Base-by-base conservation (phyloP, 2,113 vertebrate species). In the Perognathus longimembris region DNA sequence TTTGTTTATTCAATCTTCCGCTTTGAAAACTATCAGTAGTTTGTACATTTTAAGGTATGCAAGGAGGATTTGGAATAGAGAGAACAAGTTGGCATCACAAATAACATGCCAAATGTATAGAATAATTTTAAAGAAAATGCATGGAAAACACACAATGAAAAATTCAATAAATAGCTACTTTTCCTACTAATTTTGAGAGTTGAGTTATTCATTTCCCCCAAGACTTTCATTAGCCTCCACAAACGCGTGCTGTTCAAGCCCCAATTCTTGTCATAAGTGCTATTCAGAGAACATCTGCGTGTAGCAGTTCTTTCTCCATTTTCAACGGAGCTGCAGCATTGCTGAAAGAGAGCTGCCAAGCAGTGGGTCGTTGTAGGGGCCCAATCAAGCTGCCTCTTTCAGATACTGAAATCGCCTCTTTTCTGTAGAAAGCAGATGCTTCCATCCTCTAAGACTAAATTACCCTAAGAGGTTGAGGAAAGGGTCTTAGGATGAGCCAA, bases 121-220 rank as follows among this genome's bases (percentile, higher is more conserved):
- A 66, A 57, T 30, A 17, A 64, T 80, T 94, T 94, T 89, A 76
- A 95, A 94, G 89, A 86, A 94, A 96, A 88, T 69, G 73, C 85
- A 88, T 40, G 54, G 80, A 92, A 79, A 89, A 86, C 85, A 26
- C 28, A 94, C 88, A 92, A 90, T 88, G 78, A 34, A 90, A 95
- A 88, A 76, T 32, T 90, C 94, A 93, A 92, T 96, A 92, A 96
- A 93, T 93, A 93, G 90, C 91, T 96, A 75, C 67, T 89, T 89
- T 76, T 88, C 71, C 86, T 93, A 92, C 95, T 93, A 85, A 92
- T 95, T 96, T 94, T 94, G 89, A 92, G 91, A 92, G 21, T 21
- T 88, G 82, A 36, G 85, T 80, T 92, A 88, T 92, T 96, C 92
- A 88, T 93, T 84, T 79, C 45, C 63, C 76, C 85, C 38, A 83